Conservation (phyloP, 2,797 vertebrate genomes). For the Falco naumanni region DNA sequence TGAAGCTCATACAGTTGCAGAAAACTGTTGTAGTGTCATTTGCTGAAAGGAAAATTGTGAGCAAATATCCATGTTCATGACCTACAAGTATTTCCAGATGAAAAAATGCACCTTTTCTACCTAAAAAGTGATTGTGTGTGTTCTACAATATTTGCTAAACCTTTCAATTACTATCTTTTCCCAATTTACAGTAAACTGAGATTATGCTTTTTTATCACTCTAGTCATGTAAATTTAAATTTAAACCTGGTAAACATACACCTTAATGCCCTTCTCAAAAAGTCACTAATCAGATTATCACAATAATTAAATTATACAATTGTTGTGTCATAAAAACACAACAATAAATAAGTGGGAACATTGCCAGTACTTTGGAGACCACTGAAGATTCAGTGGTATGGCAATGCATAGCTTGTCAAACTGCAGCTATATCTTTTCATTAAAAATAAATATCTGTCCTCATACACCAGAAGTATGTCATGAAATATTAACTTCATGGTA, state of each 20-base stretch:
- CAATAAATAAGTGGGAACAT: background rate
- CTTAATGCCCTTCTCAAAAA: background rate
- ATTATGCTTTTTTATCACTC: background rate
- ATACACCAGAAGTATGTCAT: background rate
- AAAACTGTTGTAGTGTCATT: background rate
- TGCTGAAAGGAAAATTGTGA: background rate
- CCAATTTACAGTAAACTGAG: background rate
- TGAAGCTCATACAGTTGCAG: background rate
- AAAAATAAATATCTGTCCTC: background rate
- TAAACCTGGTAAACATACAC: background rate
- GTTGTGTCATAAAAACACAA: background rate
- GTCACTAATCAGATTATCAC: background rate
- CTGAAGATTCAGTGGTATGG: background rate
- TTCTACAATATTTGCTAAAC: background rate
- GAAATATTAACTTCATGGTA: background rate
- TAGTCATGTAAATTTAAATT: background rate
- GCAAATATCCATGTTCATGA: background rate
- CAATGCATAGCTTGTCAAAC: background rate
- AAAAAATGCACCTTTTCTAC: background rate
- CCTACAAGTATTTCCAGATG: rapidly evolving
- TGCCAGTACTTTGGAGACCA: background rate
- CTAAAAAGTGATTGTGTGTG: background rate
- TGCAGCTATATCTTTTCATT: background rate
- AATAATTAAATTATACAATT: background rate
- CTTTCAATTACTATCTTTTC: background rate